Base-by-base conservation (phyloP, 2,797 vertebrate genomes). In the Ibycter americanus region DNA sequence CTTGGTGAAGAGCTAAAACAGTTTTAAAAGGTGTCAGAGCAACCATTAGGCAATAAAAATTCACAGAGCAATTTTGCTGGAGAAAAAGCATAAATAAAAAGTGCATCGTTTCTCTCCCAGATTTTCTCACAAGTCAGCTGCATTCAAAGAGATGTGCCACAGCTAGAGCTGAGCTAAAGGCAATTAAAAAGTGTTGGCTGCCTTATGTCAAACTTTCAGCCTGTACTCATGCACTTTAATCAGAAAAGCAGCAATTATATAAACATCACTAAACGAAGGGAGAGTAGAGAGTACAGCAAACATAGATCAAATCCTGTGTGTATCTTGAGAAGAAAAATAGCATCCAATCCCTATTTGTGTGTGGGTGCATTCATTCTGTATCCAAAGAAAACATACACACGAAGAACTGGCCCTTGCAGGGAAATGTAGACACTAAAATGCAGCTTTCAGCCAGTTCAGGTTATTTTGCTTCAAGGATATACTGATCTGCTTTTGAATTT, bases 11-110 rank as follows among this genome's bases (percentile, higher is more conserved):
- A 91, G 42, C 76, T 90, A 83, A 92, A 92, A 83, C 68, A 74
- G 58, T 91, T 94, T 95, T 81, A 91, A 94, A 96, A 89, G 54
- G 61, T 96, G 92, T 79, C 80, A 93, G 82, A 90, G 79, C 95
- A 96, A 76, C 85, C 79, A 95, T 87, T 87, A 81, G 44, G 82
- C 2, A 5, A 83, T 92, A 90, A 96, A 96, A 96, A 87, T 89
- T 83, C 89, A 89, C 84, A 74, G 82, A 94, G 87, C 63, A 87
- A 94, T 87, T 94, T 92, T 91, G 56, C 90, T 65, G 73, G 67
- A 78, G 74, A 94, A 94, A 82, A 91, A 81, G 46, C 67, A 54
- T 93, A 91, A 95, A 83, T 91, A 94, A 96, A 54, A 70, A 85
- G 77, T 68, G 68, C 52, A 67, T 62, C 0, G 0, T 83, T 96